These are phyloP conservation scores for Invenusta paracnida DNA, from an alignment of 2,888 invertebrate genomes.

Conservation along the genomic window DNA sequence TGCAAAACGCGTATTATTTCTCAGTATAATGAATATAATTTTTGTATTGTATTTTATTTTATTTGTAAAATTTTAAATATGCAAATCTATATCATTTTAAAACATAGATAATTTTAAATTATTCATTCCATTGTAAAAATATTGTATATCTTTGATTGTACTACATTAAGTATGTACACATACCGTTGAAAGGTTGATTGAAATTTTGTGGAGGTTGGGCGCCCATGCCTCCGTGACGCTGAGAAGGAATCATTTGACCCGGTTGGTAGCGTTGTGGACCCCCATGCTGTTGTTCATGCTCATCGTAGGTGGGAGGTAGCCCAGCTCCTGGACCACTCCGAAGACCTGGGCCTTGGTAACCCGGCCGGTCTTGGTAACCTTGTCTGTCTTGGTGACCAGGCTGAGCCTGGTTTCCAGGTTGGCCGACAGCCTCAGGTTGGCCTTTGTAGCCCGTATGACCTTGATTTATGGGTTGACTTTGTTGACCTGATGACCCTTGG, in stretches of 20 bases:
- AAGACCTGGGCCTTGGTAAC: neutral
- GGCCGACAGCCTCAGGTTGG: no score
- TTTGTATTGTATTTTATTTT: neutral
- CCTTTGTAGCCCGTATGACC: no score
- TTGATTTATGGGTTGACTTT: neutral
- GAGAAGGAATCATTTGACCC: neutral
- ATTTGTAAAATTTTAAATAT: no score
- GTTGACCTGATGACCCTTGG: no score
- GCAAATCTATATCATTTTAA: no score
- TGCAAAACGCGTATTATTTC: no score
- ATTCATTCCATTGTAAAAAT: neutral
- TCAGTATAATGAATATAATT: neutral
- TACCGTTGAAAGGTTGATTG: neutral
- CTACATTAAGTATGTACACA: neutral
- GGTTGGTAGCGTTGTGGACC: neutral
- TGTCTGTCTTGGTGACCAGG: neutral
- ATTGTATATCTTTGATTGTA: no score
- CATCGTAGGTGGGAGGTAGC: neutral
- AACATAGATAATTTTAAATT: no score
- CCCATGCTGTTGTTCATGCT: neutral
- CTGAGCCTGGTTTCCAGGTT: neutral
- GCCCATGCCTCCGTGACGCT: neutral
- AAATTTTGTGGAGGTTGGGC: neutral
- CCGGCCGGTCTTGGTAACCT: neutral
- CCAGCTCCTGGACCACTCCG: neutral